Base-by-base conservation (phyloP, 2,797 vertebrate species). In the Acanthiza pusilla region DNA sequence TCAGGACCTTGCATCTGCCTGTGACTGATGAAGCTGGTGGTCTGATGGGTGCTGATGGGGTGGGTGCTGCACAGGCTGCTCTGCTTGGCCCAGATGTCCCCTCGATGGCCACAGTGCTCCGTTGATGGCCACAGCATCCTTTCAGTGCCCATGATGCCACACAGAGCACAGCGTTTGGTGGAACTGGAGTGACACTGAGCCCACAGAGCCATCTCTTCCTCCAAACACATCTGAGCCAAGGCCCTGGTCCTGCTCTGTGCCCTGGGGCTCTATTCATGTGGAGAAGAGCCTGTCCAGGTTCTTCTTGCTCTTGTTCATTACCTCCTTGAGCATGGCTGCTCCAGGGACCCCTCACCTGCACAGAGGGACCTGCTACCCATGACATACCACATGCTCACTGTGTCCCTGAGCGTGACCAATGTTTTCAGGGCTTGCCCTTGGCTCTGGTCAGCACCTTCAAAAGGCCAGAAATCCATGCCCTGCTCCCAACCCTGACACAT, bases 311-410 rank as follows among this genome's bases (percentile, higher is more conserved):
- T 36, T 65, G 34, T 11, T 57, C 51, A 9, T 50, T 61, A 16
- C 12, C 27, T 58, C 27, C 62, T 29, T 13, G 25, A 16, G 23
- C 2, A 13, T 0, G 4, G 42, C 70, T 61, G 23, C 50, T 70
- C 63, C 62, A 47, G 38, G 26, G n/a, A n/a, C 5, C 7, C 12
- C 34, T 4, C 5, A 1, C 3, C 27, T 5, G 3, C 17, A 40
- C 1, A 5, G 13, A 16, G 45, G 48, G 13, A 63, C 58, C 38
- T 57, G 22, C 21, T 60, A 40, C 72, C 72, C 57, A 51, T 36
- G 45, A 45, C 0, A 3, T 1, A 18, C 65, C 23, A 25, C 36
- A 1, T 1, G 26, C 13, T 14, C 75, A 5, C 3, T 0, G 2
- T 25, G 26, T 19, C 75, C 61, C 36, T 22, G 42, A n/a, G 32